Base-by-base conservation (phyloP, 2,888 invertebrate genomes). In the Drosophila anomalipes region DNA sequence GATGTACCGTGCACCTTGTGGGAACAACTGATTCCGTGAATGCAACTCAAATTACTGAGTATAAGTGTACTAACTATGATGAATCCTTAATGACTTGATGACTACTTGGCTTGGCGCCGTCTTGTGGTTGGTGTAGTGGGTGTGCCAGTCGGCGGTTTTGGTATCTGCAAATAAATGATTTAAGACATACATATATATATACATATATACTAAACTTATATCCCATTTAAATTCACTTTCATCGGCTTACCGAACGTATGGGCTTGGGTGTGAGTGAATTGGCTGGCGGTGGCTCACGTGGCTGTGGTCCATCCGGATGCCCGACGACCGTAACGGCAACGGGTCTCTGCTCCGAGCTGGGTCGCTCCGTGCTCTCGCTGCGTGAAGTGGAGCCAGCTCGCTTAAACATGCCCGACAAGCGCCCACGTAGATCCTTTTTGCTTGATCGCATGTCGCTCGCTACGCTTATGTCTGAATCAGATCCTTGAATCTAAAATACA, bases 361-460 rank as follows among this genome's bases (percentile, higher is more conserved):
- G 75, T 19, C 91, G 89, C 53, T 94, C 94, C 41, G 85, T 91
- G 70, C 97, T 97, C 89, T 95, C 96, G 69, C 95, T 95, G 67
- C 96, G 95, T 12, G 96, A 95, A 37, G 94, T 93, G 19, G 95
- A 96, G 9, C 94, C 93, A 68, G 94, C 94, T 83, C 97, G 95
- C 92, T 96, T 96, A 90, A 98, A 98, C 95, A 98, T 97, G 77
- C 96, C 97, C 0, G 97, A 96, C 52, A 98, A 94, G 74, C 97
- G 95, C 66, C 96, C 97, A 89, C 97, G 96, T 80, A 97, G 94
- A 93, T 97, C 96, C 88, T 95, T 96, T 93, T 96, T 97, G 91
- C 96, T 96, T 14, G 94, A 94, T 85, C 94, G 93, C 79, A 93
- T 90, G 76, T 95, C 95, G 82, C 96, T 96, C 51, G 95, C 94